These are phyloP conservation scores for Oncorhynchus keta DNA, from an alignment of 2,113 vertebrate species.

Conservation along the genomic window DNA sequence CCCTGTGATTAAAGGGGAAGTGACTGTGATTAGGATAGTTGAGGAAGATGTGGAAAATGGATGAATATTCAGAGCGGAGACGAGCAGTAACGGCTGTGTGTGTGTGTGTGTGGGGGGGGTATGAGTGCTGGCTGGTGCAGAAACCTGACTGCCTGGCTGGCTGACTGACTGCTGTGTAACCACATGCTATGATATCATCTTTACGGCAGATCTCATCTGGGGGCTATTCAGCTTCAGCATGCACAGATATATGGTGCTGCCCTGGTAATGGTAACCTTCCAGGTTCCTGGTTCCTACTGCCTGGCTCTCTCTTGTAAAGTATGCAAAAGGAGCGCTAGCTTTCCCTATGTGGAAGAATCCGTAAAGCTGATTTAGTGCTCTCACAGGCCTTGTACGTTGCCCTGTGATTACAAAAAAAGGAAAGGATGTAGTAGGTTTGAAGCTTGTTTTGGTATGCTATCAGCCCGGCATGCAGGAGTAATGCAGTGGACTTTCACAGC, in stretches of 20 bases:
- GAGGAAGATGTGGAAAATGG: slow-evolving; percentile 68
- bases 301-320: neutral
- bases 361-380: slow-evolving; percentile 17
- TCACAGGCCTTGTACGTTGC: neutral
- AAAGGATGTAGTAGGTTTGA: slow-evolving; percentile 27
- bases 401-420: slow-evolving; percentile 4
- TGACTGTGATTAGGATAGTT: slow-evolving; percentile 78
- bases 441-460: slow-evolving; percentile 44
- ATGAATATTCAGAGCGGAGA: slow-evolving; percentile 74
- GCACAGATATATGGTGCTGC: slow-evolving; percentile 18
- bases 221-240: slow-evolving; percentile 33
- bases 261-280: neutral
- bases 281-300: neutral
- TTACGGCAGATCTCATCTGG: slow-evolving; percentile 33
- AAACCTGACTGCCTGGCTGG: neutral
- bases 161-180: slow-evolving; percentile 37
- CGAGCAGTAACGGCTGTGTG: slow-evolving; percentile 25
- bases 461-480: slow-evolving; percentile 47
- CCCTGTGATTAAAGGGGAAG: slow-evolving; percentile 79
- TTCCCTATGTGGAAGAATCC: neutral
- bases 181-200: slow-evolving; percentile 42
- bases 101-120: slow-evolving; percentile 18
- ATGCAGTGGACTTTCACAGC: slow-evolving; percentile 57
- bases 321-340: neutral
- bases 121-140: neutral